phyloP scores from a whole-genome alignment of 1,140 invertebrate genomes.

The Aphelinus atriplicis region DNA sequence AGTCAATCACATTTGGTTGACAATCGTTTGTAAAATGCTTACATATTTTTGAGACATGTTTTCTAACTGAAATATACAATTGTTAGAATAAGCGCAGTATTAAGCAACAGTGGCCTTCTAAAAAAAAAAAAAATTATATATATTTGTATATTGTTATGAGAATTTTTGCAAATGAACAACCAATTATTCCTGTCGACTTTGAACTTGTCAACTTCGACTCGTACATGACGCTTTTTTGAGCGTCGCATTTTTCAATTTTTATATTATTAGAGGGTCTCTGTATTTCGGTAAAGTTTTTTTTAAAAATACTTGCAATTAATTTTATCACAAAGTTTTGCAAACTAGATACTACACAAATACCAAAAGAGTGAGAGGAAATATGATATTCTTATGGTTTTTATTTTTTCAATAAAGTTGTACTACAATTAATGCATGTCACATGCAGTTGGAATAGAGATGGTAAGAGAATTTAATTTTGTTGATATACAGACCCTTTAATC shows the following conservation, averaged over 20 bases:
- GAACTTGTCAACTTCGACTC: conserved; percentile 1
- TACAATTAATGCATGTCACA: no score
- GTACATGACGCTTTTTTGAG: conserved; percentile 16
- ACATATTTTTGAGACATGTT: conserved; percentile 51
- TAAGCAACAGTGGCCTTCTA: conserved; percentile 49
- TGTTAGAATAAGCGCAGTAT: conserved; percentile 54
- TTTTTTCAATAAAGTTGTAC: no score
- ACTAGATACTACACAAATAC: no score
- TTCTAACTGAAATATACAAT: conserved; percentile 44
- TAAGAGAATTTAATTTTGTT: no score
- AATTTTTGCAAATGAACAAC: conserved; percentile 20
- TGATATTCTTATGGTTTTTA: no score
- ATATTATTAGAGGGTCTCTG: conserved; percentile 28
- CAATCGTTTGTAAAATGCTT: conserved; percentile 35
- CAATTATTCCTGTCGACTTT: conserved; percentile 23
- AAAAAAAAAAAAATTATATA: conserved; percentile 33
- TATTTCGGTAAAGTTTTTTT: no score
- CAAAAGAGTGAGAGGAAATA: no score
- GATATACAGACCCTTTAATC: background rate
- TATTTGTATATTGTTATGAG: conserved; percentile 28
- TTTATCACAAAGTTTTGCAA: no score
- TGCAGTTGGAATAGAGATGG: no score
- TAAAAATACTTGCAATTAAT: no score
- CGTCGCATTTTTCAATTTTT: conserved; percentile 43
- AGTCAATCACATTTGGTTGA: conserved; percentile 29